Percentiles rank a stretch among this genome's conserved stretches.
Conservation (phyloP, 2,797 vertebrate genomes). For the Neosalanx taihuensis region DNA sequence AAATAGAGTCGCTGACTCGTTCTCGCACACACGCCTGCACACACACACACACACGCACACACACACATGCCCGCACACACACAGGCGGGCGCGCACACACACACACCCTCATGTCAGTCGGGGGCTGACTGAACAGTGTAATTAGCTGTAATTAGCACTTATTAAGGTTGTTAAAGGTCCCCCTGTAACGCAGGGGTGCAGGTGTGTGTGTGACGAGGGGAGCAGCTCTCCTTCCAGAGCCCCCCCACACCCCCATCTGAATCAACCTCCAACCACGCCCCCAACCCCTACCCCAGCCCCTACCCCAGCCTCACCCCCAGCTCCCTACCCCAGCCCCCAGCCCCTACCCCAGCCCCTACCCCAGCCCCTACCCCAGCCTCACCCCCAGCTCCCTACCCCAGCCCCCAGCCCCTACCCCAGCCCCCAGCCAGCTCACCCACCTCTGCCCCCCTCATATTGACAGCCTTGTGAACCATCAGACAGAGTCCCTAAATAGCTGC, state of each 20-base stretch:
- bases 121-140: slow-evolving; percentile 72
- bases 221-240: not conserved
- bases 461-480: slow-evolving; percentile 10
- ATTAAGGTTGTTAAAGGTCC: slow-evolving; percentile 70
- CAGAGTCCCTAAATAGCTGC: slow-evolving; percentile 40
- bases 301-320: too few species aligned
- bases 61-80: slow-evolving; percentile 23
- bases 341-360: too few species aligned
- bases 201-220: slow-evolving; percentile 56
- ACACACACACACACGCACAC: slow-evolving; percentile 15
- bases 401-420: not conserved
- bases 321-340: too few species aligned
- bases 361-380: not conserved
- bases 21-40: slow-evolving; percentile 15
- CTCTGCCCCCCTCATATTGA: slow-evolving; percentile 12
- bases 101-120: slow-evolving; percentile 38
- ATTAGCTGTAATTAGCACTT: slow-evolving; percentile 73
- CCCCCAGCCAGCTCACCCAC: not conserved
- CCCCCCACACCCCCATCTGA: slow-evolving; percentile 8
- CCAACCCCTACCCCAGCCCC: too few species aligned
- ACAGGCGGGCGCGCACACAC: slow-evolving; percentile 31
- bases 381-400: too few species aligned
- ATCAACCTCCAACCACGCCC: not conserved
- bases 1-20: slow-evolving; percentile 32
- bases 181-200: slow-evolving; percentile 56